Base-by-base conservation (phyloP, 2,888 invertebrate genomes). In the Auanema freiburgensis region DNA sequence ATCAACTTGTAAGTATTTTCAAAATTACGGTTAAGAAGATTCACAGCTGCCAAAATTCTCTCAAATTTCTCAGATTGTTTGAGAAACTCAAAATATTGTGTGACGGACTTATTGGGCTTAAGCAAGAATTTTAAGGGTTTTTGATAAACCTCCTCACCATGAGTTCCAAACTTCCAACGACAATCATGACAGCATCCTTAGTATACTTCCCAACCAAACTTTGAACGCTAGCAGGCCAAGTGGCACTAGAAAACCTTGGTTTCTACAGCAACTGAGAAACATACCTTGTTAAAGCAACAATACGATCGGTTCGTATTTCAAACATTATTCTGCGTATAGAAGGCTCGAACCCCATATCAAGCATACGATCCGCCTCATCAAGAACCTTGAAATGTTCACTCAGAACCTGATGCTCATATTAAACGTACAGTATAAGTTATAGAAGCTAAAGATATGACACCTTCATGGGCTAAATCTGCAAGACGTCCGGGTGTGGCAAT, bases 261-360 rank as follows among this genome's bases (percentile, higher is more conserved):
- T 14, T 14, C 11, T 12, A 16, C 12, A 50, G 21, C n/a, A n/a
- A n/a, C n/a, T n/a, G n/a, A n/a, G n/a, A n/a, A n/a, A n/a, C n/a
- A n/a, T 53, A 88, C 88, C 91, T 91, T 0, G 95, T 96, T 93
- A 96, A 93, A 0, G 95, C 89, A n/a, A 93, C 93, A 84, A 96
- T 94, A 59, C 93, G 86, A 83, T 92, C 92, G 8, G 93, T 92
- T 59, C 92, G 88, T 23, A 93, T 89, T 80, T 90, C 90, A 64
- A 91, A 87, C 71, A 93, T 85, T 14, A 91, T 89, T 83, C 91
- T 91, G 44, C 91, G 64, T 71, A 96, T 87, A 66, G 88, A 86
- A 8, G 87, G 86, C 73, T 88, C 87, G 84, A 88, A 88, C 1
- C 88, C 88, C 86, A 88, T 85, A 78, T 88, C 88, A 57, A 88